phyloP scores from a whole-genome alignment of 2,113 vertebrate species.

The Lampris incognitus region DNA sequence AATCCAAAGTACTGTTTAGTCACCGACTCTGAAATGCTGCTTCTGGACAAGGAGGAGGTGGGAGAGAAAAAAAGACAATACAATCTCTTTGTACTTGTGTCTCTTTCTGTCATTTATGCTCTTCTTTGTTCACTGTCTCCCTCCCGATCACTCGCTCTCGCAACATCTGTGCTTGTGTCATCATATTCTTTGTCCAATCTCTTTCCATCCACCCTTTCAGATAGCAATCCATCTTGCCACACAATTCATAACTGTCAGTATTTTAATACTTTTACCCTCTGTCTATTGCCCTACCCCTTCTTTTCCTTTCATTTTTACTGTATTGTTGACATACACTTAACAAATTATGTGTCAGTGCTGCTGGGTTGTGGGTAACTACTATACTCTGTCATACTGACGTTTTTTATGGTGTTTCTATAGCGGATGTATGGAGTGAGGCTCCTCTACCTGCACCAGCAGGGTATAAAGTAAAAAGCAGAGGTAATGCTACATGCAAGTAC shows the following conservation, averaged over 20 bases:
- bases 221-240: neutral
- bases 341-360: neutral
- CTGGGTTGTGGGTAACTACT: neutral
- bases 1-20: constrained; percentile 79
- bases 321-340: neutral
- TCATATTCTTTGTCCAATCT: neutral
- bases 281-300: neutral
- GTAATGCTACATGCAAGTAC: neutral
- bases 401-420: neutral
- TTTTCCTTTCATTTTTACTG: neutral
- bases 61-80: constrained; percentile 47
- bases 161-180: neutral
- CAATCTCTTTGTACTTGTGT: constrained; percentile 1
- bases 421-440: no score
- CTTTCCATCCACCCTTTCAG: neutral
- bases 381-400: constrained; percentile 27
- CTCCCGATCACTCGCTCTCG: no score
- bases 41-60: constrained; percentile 83
- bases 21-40: constrained; percentile 80
- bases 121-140: neutral
- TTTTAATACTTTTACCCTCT: neutral
- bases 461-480: neutral
- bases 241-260: neutral
- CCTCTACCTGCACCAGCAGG: no score
- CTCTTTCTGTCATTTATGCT: neutral